A percentile compares a stretch with the other conserved stretches of the same genome.
Conservation (phyloP, 2,888 invertebrate species). For the Erynnis tages region DNA sequence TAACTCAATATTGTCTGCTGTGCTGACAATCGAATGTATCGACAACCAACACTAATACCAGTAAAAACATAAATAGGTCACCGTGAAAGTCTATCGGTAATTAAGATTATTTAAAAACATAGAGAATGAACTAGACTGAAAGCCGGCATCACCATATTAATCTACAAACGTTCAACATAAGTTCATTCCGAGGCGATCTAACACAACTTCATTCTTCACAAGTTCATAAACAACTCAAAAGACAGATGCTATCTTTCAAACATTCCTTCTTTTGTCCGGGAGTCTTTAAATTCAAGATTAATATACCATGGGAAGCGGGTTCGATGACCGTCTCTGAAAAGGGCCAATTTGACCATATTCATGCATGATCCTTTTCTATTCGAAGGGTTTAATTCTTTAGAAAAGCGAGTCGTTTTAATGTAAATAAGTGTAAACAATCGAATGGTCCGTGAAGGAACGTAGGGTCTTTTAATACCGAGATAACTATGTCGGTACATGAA, state of each 20-base stretch:
- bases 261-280: slow-evolving; percentile 36
- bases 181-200: background rate
- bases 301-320: slow-evolving; percentile 48
- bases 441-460: slow-evolving; percentile 57
- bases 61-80: too few relatives aligned
- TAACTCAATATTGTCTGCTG: too few relatives aligned
- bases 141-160: too few relatives aligned
- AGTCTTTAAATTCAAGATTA: slow-evolving; percentile 62
- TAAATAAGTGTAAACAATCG: slow-evolving; percentile 47
- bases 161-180: background rate
- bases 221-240: slow-evolving; percentile 23
- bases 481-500: slow-evolving; percentile 7
- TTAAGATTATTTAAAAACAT: background rate
- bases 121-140: background rate
- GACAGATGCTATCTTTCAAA: slow-evolving; percentile 34
- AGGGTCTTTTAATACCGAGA: slow-evolving; percentile 7
- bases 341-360: slow-evolving; percentile 56
- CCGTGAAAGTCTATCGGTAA: too few relatives aligned
- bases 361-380: slow-evolving; percentile 33
- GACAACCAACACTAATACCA: too few relatives aligned
- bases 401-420: slow-evolving; percentile 42
- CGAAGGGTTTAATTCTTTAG: slow-evolving; percentile 34
- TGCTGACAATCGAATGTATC: too few relatives aligned
- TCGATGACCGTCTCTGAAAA: slow-evolving; percentile 53
- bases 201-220: slow-evolving; percentile 10